These are phyloP conservation scores for Megalopta genalis DNA, from an alignment of 1,140 invertebrate genomes.

Conservation along the genomic window DNA sequence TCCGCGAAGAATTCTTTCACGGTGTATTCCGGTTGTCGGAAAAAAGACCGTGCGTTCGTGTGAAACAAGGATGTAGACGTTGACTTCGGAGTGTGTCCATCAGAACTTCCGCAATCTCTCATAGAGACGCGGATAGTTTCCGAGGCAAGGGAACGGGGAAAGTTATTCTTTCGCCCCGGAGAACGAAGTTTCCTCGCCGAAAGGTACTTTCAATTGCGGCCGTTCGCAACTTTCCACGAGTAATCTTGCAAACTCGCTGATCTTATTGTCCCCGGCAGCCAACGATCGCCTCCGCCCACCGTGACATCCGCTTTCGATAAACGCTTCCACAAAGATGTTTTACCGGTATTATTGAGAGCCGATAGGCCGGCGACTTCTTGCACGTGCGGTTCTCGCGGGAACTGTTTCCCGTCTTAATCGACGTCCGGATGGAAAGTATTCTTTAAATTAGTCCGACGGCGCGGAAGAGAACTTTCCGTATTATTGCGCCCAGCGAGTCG, in stretches of 20 bases:
- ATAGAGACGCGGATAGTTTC: constrained; percentile 10
- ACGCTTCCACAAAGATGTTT: constrained; percentile 25
- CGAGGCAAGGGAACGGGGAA: too few relatives aligned
- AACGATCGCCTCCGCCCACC: neutral
- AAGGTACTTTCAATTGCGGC: constrained; percentile 24
- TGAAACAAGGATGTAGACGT: too few relatives aligned
- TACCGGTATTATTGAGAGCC: constrained; percentile 17
- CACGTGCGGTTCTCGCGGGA: constrained; percentile 14
- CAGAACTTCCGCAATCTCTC: neutral
- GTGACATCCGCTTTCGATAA: constrained; percentile 24
- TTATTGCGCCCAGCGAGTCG: too few relatives aligned
- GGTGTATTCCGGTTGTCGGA: too few relatives aligned
- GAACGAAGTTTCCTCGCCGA: neutral
- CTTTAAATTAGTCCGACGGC: too few relatives aligned
- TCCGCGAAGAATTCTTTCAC: too few relatives aligned
- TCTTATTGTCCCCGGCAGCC: constrained; percentile 32
- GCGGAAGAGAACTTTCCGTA: too few relatives aligned
- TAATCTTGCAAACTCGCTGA: constrained; percentile 25
- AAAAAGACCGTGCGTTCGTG: too few relatives aligned
- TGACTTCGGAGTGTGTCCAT: neutral
- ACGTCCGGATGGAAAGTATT: neutral
- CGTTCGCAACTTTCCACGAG: constrained; percentile 11
- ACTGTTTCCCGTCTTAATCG: neutral
- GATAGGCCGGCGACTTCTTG: constrained; percentile 8
- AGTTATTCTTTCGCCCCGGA: neutral